Conservation (phyloP, 2,797 vertebrate species). For the Leptodactylus fallax region DNA sequence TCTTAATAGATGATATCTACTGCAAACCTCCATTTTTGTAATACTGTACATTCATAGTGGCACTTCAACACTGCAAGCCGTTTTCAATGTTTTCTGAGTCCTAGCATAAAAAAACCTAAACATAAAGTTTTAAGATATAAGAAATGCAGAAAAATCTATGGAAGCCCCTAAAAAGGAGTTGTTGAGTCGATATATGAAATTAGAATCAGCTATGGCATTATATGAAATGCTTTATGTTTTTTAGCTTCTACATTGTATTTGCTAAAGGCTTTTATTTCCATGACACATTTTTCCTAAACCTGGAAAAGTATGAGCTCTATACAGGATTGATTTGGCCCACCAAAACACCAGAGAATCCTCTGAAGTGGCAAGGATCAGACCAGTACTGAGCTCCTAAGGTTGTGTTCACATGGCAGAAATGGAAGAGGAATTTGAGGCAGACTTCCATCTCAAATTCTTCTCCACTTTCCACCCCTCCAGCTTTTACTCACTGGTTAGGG, state of each 20-base stretch:
- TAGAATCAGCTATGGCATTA: neutral
- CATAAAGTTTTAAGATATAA: too few relatives aligned
- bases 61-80: neutral
- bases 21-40: neutral
- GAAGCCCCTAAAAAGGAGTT: too few relatives aligned
- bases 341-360: neutral
- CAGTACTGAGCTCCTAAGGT: neutral
- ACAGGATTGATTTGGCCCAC: neutral
- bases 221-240: neutral
- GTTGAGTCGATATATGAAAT: too few relatives aligned
- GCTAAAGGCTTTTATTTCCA: neutral
- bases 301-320: neutral
- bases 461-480: too few relatives aligned
- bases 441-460: too few relatives aligned
- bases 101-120: too few relatives aligned
- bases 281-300: neutral
- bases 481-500: too few relatives aligned
- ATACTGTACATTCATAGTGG: neutral
- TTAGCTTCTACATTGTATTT: neutral
- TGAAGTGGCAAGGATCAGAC: neutral
- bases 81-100: too few relatives aligned
- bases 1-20: neutral
- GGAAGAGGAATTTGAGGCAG: too few relatives aligned
- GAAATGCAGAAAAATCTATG: too few relatives aligned
- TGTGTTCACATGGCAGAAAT: too few relatives aligned